A percentile compares a stretch with the other conserved stretches of the same genome.
Conservation (phyloP, 2,797 vertebrate species). For the Gymnoscopelus braueri region DNA sequence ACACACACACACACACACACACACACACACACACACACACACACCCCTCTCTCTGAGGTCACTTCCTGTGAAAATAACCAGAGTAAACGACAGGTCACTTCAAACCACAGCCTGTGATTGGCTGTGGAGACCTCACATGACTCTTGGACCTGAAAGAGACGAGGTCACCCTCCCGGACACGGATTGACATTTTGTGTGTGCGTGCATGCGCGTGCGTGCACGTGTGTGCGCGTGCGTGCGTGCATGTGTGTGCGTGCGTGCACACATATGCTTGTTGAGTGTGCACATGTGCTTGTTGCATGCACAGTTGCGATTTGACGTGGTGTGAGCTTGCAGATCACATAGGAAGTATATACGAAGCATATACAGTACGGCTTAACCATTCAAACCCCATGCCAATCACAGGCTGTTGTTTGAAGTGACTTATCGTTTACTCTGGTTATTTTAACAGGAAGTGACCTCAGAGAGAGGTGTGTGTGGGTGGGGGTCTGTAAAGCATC, state of each 20-base stretch:
- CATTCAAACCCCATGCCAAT: constrained; percentile 77
- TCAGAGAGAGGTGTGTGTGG: constrained; percentile 78
- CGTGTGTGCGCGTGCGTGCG: constrained; percentile 13
- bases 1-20: constrained; percentile 52
- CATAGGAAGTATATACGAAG: no score
- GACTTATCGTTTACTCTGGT: constrained; percentile 87
- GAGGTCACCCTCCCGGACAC: background rate
- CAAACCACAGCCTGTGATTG: constrained; percentile 91
- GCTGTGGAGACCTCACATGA: constrained; percentile 89
- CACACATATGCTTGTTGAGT: constrained; percentile 14
- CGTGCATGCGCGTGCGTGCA: constrained; percentile 8
- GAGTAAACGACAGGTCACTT: constrained; percentile 87
- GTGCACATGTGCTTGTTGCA: background rate
- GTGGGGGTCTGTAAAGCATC: no score
- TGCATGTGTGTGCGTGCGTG: constrained; percentile 21
- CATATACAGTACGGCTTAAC: no score
- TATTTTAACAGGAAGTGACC: constrained; percentile 93
- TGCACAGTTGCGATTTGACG: no score
- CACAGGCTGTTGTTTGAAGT: constrained; percentile 89
- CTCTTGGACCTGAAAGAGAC: constrained; percentile 74
- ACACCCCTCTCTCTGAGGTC: constrained; percentile 82
- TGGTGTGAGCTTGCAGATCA: no score
- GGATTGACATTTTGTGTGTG: constrained; percentile 51
- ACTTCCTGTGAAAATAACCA: constrained; percentile 92
- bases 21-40: constrained; percentile 74